phyloP scores from a whole-genome alignment of 2,797 vertebrate species.

The Malacoraja senta region DNA sequence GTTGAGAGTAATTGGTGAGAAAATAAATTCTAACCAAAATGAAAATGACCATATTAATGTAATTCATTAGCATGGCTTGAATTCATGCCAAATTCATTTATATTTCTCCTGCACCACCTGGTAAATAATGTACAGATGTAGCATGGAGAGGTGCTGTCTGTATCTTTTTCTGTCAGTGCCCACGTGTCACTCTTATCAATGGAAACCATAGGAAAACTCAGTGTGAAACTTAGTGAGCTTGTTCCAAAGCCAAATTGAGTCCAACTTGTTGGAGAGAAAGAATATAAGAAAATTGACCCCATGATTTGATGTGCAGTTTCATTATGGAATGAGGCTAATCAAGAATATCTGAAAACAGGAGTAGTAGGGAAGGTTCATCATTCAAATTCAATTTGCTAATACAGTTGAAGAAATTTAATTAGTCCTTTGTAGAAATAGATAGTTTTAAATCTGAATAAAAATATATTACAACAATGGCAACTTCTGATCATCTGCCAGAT shows the following conservation, averaged over 20 bases:
- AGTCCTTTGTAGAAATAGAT: neutral
- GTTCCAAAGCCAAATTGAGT: neutral
- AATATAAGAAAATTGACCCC: neutral
- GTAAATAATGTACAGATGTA: neutral
- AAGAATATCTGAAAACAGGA: neutral
- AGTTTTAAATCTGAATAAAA: neutral
- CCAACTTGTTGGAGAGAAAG: neutral
- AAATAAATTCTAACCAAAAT: slow-evolving; percentile 1
- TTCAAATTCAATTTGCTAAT: neutral
- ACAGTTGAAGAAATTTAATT: neutral
- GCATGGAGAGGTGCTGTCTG: neutral
- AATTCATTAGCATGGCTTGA: neutral
- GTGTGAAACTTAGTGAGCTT: neutral
- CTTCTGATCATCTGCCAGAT: neutral
- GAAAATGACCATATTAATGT: neutral
- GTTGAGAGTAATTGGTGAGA: neutral
- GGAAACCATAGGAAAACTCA: neutral
- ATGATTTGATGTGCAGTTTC: neutral
- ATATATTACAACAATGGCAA: neutral
- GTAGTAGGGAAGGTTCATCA: neutral
- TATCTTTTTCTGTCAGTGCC: neutral
- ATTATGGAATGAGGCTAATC: neutral
- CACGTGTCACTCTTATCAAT: neutral
- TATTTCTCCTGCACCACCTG: neutral
- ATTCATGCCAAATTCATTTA: neutral